These are phyloP conservation scores for Anguilla obscura DNA, from an alignment of 2,797 vertebrate genomes.

Conservation along the genomic window DNA sequence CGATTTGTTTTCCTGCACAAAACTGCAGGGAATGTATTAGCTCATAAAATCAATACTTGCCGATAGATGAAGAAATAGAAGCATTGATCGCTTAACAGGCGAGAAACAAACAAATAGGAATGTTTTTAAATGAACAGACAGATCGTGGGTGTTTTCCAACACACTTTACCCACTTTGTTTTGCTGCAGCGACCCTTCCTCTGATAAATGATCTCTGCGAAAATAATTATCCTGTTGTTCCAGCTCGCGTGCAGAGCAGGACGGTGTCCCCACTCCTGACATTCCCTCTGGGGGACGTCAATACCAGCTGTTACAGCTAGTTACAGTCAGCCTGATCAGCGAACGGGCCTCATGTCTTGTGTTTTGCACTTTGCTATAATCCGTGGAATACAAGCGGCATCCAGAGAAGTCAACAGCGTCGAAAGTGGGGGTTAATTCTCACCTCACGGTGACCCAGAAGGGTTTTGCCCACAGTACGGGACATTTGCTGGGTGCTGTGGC, in stretches of 20 bases:
- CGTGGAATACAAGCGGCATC: background rate
- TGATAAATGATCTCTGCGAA: background rate
- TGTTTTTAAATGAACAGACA: background rate
- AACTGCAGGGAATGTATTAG: background rate
- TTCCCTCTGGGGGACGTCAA: slow-evolving; percentile 26
- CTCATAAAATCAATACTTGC: slow-evolving; percentile 3
- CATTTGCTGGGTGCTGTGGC: background rate
- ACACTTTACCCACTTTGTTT: background rate
- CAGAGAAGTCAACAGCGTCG: background rate
- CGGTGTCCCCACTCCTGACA: background rate
- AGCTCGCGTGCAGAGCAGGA: background rate
- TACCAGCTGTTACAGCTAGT: slow-evolving; percentile 44
- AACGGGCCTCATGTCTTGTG: slow-evolving; percentile 20
- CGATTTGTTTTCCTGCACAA: background rate
- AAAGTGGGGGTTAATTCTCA: background rate
- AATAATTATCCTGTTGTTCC: slow-evolving; percentile 9
- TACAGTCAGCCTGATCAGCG: slow-evolving; percentile 36
- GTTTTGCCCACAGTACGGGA: background rate
- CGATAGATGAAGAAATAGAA: background rate
- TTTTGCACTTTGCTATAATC: background rate
- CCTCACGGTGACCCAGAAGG: background rate
- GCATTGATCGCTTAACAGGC: background rate
- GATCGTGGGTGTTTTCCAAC: background rate
- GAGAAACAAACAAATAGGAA: background rate
- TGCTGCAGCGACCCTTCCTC: background rate